Evolutionary conservation across 2,888 invertebrate genomes (phyloP).

Genomic region (Oxyteleia sp.): DNA sequence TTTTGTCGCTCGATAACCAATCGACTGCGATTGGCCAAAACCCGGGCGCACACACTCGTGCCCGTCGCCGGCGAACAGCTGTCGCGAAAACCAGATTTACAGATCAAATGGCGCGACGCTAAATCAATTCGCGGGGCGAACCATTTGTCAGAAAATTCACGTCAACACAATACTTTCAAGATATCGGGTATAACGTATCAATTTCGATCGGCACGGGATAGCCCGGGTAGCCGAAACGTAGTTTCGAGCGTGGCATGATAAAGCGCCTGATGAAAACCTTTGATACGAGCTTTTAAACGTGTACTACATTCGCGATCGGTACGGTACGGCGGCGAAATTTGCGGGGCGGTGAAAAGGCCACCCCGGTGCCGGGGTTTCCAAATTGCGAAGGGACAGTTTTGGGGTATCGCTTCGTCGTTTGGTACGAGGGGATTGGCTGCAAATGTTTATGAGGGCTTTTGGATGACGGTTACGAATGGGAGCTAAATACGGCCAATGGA

Average conservation of each 20-base stretch:
- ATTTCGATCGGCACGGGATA: slow-evolving; percentile 41
- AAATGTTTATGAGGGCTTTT: slow-evolving; percentile 36
- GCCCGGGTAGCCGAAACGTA: slow-evolving; percentile 2
- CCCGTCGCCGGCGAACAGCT: slow-evolving; percentile 60
- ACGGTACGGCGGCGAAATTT: slow-evolving; percentile 9
- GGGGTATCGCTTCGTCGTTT: slow-evolving; percentile 23
- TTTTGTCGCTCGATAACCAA: slow-evolving; percentile 80
- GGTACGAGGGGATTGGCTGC: slow-evolving; percentile 23
- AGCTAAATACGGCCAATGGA: slow-evolving; percentile 12
- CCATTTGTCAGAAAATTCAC: slow-evolving; percentile 67
- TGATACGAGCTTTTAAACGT: slow-evolving; percentile 39
- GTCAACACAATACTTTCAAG: slow-evolving; percentile 63
- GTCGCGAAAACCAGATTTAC: slow-evolving; percentile 70
- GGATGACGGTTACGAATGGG: slow-evolving; percentile 26
- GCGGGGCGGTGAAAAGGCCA: slow-evolving; percentile 11
- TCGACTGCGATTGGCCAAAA: slow-evolving; percentile 77
- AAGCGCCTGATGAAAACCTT: slow-evolving; percentile 28
- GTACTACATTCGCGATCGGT: background rate
- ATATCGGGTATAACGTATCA: slow-evolving; percentile 54
- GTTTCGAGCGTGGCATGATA: slow-evolving; percentile 37
- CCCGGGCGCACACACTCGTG: slow-evolving; percentile 23
- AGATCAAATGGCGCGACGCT: slow-evolving; percentile 69
- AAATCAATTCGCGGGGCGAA: slow-evolving; percentile 61
- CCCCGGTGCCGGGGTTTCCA: too few species aligned
- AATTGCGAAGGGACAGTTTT: slow-evolving; percentile 34